These are phyloP conservation scores for Brachycybe producta DNA, from an alignment of 2,888 invertebrate species.

Conservation along the genomic window DNA sequence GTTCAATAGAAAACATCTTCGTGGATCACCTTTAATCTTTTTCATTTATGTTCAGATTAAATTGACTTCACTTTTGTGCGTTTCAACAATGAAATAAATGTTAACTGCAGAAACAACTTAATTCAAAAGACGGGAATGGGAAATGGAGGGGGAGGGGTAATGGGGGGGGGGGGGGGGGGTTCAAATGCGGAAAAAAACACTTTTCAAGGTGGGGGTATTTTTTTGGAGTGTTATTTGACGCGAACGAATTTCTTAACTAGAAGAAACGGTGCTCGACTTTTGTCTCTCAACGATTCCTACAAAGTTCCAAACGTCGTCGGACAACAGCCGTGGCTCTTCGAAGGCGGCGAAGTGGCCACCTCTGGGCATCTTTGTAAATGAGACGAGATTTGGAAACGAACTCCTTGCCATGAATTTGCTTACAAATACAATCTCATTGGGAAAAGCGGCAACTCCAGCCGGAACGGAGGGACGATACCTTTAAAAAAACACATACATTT, in stretches of 20 bases:
- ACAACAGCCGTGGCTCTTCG: slow-evolving; percentile 57
- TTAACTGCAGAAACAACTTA: no score
- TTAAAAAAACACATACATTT: slow-evolving; percentile 17
- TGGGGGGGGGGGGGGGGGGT: no score
- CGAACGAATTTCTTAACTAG: no score
- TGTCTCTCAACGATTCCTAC: slow-evolving; percentile 26
- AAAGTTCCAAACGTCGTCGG: slow-evolving; percentile 51
- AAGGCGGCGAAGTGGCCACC: slow-evolving; percentile 82
- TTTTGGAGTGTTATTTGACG: neutral
- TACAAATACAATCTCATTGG: slow-evolving; percentile 48
- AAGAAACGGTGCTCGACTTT: no score
- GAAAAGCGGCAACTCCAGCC: slow-evolving; percentile 58
- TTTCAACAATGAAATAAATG: no score
- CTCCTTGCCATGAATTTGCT: slow-evolving; percentile 46
- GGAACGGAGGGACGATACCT: no score
- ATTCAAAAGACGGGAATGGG: no score
- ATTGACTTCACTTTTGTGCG: no score
- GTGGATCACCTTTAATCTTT: no score
- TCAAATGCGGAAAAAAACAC: neutral
- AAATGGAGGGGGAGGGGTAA: no score
- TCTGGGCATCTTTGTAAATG: slow-evolving; percentile 47
- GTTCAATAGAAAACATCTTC: no score
- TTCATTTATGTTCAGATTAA: no score
- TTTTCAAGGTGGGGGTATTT: neutral
- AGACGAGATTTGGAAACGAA: slow-evolving; percentile 53